Evolutionary conservation across 2,888 invertebrate species (phyloP).

Genomic region (Euzetes globulus): DNA sequence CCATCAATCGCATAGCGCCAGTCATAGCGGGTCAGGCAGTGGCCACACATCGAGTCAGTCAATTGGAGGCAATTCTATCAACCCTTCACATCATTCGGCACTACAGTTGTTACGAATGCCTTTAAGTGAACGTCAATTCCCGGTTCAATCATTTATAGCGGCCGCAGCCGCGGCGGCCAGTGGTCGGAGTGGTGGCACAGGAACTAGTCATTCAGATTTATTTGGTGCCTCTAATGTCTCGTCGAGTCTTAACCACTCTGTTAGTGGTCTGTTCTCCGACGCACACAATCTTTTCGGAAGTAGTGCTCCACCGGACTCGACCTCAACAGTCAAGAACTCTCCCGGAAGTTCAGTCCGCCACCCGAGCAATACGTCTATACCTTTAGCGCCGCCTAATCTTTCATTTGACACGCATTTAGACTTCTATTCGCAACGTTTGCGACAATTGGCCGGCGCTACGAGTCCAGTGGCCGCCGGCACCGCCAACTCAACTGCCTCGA

Average conservation of each 20-base stretch:
- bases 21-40: not conserved
- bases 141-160: slow-evolving; percentile 28
- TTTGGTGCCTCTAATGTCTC: slow-evolving; percentile 25
- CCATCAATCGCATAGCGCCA: slow-evolving; percentile 26
- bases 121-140: slow-evolving; percentile 53
- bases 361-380: slow-evolving; percentile 11
- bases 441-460: slow-evolving; percentile 77
- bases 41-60: slow-evolving; percentile 24
- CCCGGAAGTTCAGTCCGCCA: slow-evolving; percentile 19
- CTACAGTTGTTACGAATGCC: slow-evolving; percentile 62
- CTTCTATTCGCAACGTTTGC: slow-evolving; percentile 99
- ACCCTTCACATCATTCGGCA: slow-evolving; percentile 41
- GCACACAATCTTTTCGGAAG: slow-evolving; percentile 57
- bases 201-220: slow-evolving; percentile 33
- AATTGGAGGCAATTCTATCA: slow-evolving; percentile 35
- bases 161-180: slow-evolving; percentile 32
- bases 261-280: slow-evolving; percentile 60
- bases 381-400: slow-evolving; percentile 38
- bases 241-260: slow-evolving; percentile 16
- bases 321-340: slow-evolving; percentile 29
- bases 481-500: slow-evolving; percentile 58
- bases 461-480: slow-evolving; percentile 43
- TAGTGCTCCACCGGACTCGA: slow-evolving; percentile 54
- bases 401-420: slow-evolving; percentile 55
- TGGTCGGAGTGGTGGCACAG: slow-evolving; percentile 35